A percentile compares a stretch with the other conserved stretches of the same genome.
Conservation (phyloP, 2,113 vertebrate genomes). For the Junco hyemalis region DNA sequence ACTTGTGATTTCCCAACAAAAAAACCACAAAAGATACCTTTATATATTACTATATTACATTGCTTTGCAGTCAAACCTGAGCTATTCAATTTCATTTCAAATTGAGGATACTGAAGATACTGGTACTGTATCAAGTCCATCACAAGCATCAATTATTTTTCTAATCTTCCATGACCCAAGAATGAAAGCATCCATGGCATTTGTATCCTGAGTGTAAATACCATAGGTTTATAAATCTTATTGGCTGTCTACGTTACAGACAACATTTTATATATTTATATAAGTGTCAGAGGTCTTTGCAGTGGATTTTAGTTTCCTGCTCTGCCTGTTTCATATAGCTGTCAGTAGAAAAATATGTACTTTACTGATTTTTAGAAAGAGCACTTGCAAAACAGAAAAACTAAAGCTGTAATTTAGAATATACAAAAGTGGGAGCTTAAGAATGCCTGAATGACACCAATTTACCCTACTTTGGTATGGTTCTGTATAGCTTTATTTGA, state of each 20-base stretch:
- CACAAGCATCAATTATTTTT: not conserved
- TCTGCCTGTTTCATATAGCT: not conserved
- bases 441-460: not conserved
- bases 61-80: not conserved
- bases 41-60: not conserved
- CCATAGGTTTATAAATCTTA: not conserved
- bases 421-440: not conserved
- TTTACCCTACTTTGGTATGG: not conserved
- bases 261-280: not conserved
- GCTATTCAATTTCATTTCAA: not conserved
- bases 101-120: not conserved
- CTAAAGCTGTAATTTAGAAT: not conserved
- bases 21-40: not conserved
- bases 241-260: not conserved
- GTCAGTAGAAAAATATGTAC: not conserved
- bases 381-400: not conserved
- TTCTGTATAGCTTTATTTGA: not conserved
- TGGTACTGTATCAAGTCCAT: not conserved
- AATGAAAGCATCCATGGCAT: rapidly evolving
- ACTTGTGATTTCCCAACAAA: not conserved
- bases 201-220: not conserved
- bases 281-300: not conserved
- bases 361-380: not conserved
- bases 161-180: not conserved
- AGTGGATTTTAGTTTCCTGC: not conserved